Evolutionary conservation across 2,888 invertebrate genomes (phyloP).

Genomic region (Hemicrepidius hirtus): DNA sequence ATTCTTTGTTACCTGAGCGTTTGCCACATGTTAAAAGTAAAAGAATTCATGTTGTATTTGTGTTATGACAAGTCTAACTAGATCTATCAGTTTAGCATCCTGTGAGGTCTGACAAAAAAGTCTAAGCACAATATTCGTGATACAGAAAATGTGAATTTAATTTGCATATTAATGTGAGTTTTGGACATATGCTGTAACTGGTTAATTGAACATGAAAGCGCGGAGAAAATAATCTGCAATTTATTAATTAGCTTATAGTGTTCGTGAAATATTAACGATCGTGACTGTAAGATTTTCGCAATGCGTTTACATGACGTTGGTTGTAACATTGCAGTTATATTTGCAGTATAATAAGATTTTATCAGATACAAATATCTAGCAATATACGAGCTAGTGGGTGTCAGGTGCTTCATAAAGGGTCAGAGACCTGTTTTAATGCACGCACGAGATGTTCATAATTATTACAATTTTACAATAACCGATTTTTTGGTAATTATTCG

Average conservation of each 20-base stretch:
- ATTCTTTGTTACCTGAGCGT: constrained; percentile 21
- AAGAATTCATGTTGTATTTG: constrained; percentile 26
- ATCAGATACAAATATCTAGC: constrained; percentile 44
- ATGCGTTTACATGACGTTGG: constrained; percentile 48
- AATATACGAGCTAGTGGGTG: constrained; percentile 45
- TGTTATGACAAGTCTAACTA: constrained; percentile 42
- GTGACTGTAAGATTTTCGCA: constrained; percentile 51
- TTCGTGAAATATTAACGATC: constrained; percentile 51
- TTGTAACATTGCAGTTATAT: constrained; percentile 48
- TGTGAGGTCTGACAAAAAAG: constrained; percentile 37
- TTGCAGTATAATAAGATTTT: constrained; percentile 50
- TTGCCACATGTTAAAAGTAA: constrained; percentile 32
- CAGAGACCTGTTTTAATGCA: constrained; percentile 39
- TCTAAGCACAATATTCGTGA: constrained; percentile 29
- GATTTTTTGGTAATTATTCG: background rate
- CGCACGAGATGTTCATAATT: background rate
- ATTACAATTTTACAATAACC: constrained; percentile 1
- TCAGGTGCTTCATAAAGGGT: constrained; percentile 41
- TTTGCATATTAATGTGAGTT: constrained; percentile 45
- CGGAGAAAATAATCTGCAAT: constrained; percentile 45
- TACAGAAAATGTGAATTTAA: constrained; percentile 44
- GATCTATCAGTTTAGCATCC: constrained; percentile 41
- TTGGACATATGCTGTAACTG: constrained; percentile 38
- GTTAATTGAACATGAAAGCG: constrained; percentile 46
- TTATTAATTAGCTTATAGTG: constrained; percentile 50